phyloP scores from a whole-genome alignment of 2,797 vertebrate species.

The Tragopan temminckii region DNA sequence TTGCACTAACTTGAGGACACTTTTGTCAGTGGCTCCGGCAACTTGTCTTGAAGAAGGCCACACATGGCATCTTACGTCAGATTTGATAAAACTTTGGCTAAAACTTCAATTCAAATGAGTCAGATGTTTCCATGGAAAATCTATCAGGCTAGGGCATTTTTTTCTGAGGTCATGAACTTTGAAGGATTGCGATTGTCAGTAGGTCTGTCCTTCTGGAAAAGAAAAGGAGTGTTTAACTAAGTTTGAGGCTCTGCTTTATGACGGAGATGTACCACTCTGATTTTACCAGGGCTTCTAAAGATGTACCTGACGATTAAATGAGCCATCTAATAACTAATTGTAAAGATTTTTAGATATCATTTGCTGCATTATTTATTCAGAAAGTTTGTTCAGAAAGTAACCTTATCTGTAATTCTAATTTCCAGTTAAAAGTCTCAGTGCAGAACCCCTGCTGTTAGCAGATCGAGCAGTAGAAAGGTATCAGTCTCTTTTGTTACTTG shows the following conservation, averaged over 20 bases:
- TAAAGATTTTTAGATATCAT: background rate
- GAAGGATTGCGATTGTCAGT: background rate
- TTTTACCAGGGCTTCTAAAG: background rate
- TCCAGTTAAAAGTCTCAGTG: background rate
- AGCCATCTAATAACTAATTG: background rate
- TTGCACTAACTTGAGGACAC: background rate
- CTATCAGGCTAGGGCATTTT: background rate
- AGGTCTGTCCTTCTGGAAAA: background rate
- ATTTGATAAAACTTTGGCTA: constrained; percentile 18
- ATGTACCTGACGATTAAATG: background rate
- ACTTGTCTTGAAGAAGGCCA: background rate
- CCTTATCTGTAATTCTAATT: background rate
- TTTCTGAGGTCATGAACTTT: constrained; percentile 3
- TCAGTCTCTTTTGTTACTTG: background rate
- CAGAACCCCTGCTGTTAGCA: background rate
- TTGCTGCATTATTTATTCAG: background rate
- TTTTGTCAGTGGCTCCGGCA: background rate
- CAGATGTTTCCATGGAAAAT: background rate
- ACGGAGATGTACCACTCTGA: background rate
- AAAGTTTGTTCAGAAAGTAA: background rate
- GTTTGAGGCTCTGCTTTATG: background rate
- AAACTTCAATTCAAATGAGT: background rate
- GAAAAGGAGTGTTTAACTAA: background rate
- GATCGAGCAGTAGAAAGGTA: background rate
- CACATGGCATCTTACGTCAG: background rate